Conservation (phyloP, 2,797 vertebrate species). For the Xenops minutus region DNA sequence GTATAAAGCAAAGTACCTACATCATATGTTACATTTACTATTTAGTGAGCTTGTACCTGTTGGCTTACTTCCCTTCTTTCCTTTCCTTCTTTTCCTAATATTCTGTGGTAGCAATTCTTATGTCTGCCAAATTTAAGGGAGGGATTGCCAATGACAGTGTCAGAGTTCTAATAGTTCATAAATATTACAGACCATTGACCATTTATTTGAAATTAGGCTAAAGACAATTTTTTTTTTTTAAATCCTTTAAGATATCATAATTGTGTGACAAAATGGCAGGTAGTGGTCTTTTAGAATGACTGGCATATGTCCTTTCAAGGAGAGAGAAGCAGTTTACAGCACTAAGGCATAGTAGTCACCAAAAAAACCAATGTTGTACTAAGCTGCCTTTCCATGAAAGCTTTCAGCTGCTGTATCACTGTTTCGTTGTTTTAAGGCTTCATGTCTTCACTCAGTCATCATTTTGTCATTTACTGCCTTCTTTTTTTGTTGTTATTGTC, state of each 20-base stretch:
- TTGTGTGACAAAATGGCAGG: not conserved
- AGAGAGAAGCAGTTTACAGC: not conserved
- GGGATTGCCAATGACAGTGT: not conserved
- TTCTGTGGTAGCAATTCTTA: not conserved
- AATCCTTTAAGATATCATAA: not conserved
- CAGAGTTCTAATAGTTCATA: not conserved
- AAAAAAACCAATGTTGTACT: accelerated
- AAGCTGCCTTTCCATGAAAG: not conserved
- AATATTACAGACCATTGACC: not conserved
- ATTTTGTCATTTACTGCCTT: not conserved
- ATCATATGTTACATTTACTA: not conserved
- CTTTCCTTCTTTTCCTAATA: not conserved
- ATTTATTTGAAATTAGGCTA: not conserved
- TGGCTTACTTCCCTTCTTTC: not conserved
- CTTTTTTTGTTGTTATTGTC: not conserved
- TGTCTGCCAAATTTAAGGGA: not conserved
- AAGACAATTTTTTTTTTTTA: not conserved
- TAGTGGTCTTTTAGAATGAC: not conserved
- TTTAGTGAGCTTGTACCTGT: not conserved
- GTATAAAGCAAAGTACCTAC: not conserved
- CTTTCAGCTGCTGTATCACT: not conserved
- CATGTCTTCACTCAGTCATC: not conserved
- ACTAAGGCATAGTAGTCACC: not conserved
- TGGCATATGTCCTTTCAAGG: not conserved
- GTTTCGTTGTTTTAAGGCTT: not conserved